Percentiles rank a stretch among this genome's conserved stretches.
Evolutionary conservation across 2,113 vertebrate species (phyloP).

Genomic region (Scopus umbretta): DNA sequence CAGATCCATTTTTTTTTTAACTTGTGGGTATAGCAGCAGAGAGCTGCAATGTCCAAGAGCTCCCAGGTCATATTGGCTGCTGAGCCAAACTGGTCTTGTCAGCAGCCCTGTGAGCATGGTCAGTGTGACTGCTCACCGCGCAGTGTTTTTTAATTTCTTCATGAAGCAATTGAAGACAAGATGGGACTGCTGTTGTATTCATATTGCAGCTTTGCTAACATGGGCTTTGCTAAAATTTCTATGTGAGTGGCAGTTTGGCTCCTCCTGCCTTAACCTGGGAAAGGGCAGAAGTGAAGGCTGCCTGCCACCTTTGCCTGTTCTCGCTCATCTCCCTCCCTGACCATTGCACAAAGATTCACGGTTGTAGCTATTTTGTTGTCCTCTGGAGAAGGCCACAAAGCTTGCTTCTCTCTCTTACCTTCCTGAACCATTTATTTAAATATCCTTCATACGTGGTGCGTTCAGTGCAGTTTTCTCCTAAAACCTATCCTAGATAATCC

Average conservation of each 20-base stretch:
- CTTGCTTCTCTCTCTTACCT: neutral
- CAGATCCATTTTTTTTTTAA: neutral
- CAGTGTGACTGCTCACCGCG: neutral
- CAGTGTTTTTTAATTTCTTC: neutral
- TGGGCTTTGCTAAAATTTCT: neutral
- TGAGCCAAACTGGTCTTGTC: neutral
- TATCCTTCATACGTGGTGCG: neutral
- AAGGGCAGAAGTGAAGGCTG: neutral
- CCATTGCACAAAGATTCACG: neutral
- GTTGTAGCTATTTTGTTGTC: neutral
- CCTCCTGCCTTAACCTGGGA: neutral
- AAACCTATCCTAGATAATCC: neutral
- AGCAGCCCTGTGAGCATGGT: neutral
- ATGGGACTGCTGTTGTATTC: neutral
- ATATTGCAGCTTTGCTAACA: neutral
- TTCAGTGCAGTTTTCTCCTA: neutral
- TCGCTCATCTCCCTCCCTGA: neutral
- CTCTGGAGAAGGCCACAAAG: neutral
- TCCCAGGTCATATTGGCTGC: neutral
- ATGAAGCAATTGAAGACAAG: neutral
- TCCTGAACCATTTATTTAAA: neutral
- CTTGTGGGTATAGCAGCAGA: neutral
- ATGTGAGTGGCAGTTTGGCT: neutral
- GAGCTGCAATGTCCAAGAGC: neutral
- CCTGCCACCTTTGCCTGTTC: neutral